Percentiles rank a stretch among this genome's conserved stretches.
These are phyloP conservation scores for Bombyx mori DNA, from an alignment of 1,140 invertebrate genomes.

Conservation along the genomic window DNA sequence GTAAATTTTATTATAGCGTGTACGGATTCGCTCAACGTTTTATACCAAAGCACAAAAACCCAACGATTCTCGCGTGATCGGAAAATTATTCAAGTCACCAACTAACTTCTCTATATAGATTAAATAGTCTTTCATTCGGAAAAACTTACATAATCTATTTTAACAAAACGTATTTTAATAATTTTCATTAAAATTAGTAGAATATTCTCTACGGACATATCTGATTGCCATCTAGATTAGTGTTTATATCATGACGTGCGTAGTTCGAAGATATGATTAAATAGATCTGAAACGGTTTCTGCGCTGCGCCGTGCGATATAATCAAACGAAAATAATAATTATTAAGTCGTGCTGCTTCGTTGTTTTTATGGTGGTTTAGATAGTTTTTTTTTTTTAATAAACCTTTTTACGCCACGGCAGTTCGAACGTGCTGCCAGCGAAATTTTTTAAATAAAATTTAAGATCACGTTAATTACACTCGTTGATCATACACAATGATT, in stretches of 20 bases:
- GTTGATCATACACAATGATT: too few relatives aligned
- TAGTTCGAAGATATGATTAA: constrained; percentile 22
- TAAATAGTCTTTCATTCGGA: constrained; percentile 66
- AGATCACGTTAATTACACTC: too few relatives aligned
- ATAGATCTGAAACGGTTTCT: constrained; percentile 32
- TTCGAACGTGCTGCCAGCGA: background rate
- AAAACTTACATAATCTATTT: constrained; percentile 63
- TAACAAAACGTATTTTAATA: background rate
- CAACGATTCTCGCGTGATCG: constrained; percentile 63
- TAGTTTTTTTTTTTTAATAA: too few relatives aligned
- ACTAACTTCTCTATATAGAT: constrained; percentile 50
- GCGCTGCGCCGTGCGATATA: too few relatives aligned
- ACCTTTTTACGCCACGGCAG: background rate
- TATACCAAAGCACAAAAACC: constrained; percentile 71
- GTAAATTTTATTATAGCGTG: constrained; percentile 53
- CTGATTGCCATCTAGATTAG: constrained; percentile 43
- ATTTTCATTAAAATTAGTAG: constrained; percentile 12
- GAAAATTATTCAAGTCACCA: constrained; percentile 50
- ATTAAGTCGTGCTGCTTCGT: constrained; percentile 31
- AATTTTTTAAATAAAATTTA: background rate
- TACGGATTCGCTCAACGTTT: constrained; percentile 66
- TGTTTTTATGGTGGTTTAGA: constrained; percentile 25
- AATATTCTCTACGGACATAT: constrained; percentile 30
- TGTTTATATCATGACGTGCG: constrained; percentile 22
- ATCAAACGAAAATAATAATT: too few relatives aligned